These are phyloP conservation scores for Drosophila nigrodunni DNA, from an alignment of 1,140 invertebrate species.

Conservation along the genomic window DNA sequence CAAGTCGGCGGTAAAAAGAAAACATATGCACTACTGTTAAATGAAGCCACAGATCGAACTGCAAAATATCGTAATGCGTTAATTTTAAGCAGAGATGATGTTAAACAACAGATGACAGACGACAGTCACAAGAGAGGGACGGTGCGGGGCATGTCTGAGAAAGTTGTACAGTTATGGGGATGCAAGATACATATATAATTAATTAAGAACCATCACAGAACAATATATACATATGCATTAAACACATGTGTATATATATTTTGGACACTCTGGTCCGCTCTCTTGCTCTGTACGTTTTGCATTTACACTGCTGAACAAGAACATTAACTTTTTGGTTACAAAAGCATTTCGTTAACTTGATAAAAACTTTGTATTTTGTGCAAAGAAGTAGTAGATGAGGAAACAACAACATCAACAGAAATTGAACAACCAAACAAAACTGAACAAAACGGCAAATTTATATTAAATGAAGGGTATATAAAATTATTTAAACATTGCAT, in stretches of 20 bases:
- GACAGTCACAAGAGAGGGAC: neutral
- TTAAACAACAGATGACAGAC: constrained; percentile 17
- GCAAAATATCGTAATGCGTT: constrained; percentile 16
- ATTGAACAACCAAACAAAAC: constrained; percentile 50
- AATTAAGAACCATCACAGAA: neutral
- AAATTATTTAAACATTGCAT: constrained; percentile 58
- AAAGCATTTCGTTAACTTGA: constrained; percentile 32
- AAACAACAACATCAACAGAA: constrained; percentile 16
- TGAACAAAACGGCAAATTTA: constrained; percentile 59
- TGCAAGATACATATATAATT: neutral
- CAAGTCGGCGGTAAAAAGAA: constrained; percentile 59
- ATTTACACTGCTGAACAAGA: constrained; percentile 38
- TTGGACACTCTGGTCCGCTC: neutral
- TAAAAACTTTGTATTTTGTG: neutral
- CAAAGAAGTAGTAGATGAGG: constrained; percentile 8
- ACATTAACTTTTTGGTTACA: constrained; percentile 22
- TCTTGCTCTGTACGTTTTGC: constrained; percentile 33
- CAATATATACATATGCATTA: neutral
- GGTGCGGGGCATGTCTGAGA: neutral
- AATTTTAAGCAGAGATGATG: constrained; percentile 13
- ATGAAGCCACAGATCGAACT: constrained; percentile 3
- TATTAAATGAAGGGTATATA: constrained; percentile 55
- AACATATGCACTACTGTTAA: constrained; percentile 34
- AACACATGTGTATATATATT: neutral
- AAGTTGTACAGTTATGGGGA: constrained; percentile 5